Base-by-base conservation (phyloP, 2,113 vertebrate genomes). In the Xiphias gladius region DNA sequence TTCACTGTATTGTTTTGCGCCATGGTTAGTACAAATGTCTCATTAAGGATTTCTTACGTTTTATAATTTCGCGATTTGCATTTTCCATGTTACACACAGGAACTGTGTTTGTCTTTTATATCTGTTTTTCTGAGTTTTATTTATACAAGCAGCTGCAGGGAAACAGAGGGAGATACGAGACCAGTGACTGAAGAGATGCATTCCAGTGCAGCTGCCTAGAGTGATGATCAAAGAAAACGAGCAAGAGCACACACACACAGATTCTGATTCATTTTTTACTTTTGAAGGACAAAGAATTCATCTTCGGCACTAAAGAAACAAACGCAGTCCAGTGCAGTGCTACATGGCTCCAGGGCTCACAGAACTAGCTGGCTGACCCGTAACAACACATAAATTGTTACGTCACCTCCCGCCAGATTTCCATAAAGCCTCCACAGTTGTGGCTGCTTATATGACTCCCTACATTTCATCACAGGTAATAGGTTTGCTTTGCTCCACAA, bases 161-260 rank as follows among this genome's bases (percentile, higher is more conserved):
- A 80, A 83, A 64, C 70, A 46, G 63, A 32, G 74, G 17, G 39
- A 73, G 79, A 90, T 73, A 55, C 78, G 84, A 88, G 71, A 55
- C 48, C 64, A 57, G 30, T 16, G 63, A 82, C 66, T 76, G 79
- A 69, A 79, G 41, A 85, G 41, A 75, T 61, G 46, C 65, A 86
- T 84, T 88, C 76, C 79, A 70, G 64, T 62, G 76, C 39, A 70
- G 69, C 78, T 2, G 67, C 61, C 76, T 57, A 6, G 57, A 86
- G 82, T 46, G 41, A 82, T 66, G 83, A 93, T 91, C 89, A 88
- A 90, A 93, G 84, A 64, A 81, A 83, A 75, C 17, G 65, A 69
- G 55, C 43, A 28, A 62, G 68, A 58, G 54, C 59, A 63, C 62
- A 63, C 85, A 48, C 73, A 71, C 59, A 65, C 39, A 50, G 32